A percentile compares a stretch with the other conserved stretches of the same genome.
Conservation (phyloP, 2,888 invertebrate genomes). For the Tipula lateralis region DNA sequence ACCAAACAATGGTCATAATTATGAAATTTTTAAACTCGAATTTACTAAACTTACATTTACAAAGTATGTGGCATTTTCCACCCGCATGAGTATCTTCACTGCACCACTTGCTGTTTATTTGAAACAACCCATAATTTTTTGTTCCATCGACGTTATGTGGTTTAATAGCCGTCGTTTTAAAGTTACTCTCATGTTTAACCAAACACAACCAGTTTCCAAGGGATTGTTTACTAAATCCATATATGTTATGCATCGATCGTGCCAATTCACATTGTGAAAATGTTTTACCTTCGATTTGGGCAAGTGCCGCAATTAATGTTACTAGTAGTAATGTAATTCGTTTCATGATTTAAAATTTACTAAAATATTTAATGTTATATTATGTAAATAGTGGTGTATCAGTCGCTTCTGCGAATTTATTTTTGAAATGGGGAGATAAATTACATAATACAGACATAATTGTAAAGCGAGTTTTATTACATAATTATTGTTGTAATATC, state of each 20-base stretch:
- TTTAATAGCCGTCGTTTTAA: background rate
- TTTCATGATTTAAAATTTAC: background rate
- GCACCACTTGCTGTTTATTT: slow-evolving; percentile 68
- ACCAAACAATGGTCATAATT: background rate
- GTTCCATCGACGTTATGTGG: background rate
- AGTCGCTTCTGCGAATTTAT: too few species aligned
- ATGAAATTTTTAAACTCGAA: too few species aligned
- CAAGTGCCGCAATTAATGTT: background rate
- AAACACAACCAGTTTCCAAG: background rate
- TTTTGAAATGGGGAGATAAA: too few species aligned
- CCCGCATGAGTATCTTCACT: slow-evolving; percentile 61
- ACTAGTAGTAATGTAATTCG: background rate
- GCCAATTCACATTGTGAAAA: background rate
- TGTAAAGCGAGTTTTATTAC: too few species aligned
- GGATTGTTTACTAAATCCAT: background rate
- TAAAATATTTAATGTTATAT: too few species aligned
- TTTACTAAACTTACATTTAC: slow-evolving; percentile 42
- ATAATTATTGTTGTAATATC: too few species aligned
- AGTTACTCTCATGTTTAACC: background rate
- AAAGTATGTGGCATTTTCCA: slow-evolving; percentile 64
- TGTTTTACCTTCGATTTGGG: background rate
- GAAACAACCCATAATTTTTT: slow-evolving; percentile 21
- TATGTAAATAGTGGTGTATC: too few species aligned
- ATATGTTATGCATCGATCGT: background rate
- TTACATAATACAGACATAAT: too few species aligned